Evolutionary conservation across 2,888 invertebrate species (phyloP), one percentile per base, ranked within the genome.

Genomic region (Apotomis betuletana): DNA sequence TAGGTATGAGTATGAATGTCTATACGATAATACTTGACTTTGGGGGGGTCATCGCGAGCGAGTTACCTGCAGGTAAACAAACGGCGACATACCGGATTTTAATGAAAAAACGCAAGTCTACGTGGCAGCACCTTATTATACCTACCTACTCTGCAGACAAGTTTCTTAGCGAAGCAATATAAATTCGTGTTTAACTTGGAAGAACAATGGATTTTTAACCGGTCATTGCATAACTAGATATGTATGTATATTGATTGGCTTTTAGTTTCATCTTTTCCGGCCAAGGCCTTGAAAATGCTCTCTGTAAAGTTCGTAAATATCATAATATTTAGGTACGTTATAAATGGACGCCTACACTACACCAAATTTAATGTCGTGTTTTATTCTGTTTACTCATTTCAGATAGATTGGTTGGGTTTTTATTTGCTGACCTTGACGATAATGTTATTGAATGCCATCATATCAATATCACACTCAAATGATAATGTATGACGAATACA

Each of bases 1-100:
- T 27, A 27, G 41, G 13, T 44, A 41, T 58, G 15, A 13, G 13
- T 44, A 41, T 58, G 15, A 13, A 51, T 57, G 27, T 68, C 9
- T 52, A 49, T 52, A 54, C 60, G 60, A 54, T 68, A 68, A 59
- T 54, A 68, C 60, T 54, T 68, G 68, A 68, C 68, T 60, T 68
- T 68, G 68, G 54, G 44, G 27, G 60, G 68, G 68, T 68, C 68
- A 68, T 8, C 60, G 60, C 68, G 60, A 44, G 44, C 68, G 67
- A 58, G 55, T 55, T 67, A 58, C 57, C 15, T 27, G 54, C 60
- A 61, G 49, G 54, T 62, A 69, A 69, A 69, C 62, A 67, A 38
- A 58, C 46, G 46, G 55, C 15, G 67, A 67, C 58, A 59, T 54
- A 13, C 58, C 67, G 67, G 51, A 58, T 58, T 67, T 59, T 67